phyloP scores from a whole-genome alignment of 1,140 invertebrate species.

The Venustaconcha ellipsiformis region DNA sequence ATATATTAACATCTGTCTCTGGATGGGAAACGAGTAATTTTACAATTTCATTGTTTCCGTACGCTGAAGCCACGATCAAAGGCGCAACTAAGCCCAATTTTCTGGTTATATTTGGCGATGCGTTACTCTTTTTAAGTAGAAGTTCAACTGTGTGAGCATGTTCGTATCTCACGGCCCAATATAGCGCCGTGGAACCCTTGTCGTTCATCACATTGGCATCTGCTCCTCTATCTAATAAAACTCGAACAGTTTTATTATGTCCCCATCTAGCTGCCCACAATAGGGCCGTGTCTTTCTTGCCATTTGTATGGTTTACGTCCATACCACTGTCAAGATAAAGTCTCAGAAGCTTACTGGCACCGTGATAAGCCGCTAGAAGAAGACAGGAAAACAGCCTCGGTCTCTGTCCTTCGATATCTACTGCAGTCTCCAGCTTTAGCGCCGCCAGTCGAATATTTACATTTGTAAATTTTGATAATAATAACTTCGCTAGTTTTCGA shows the following conservation, averaged over 20 bases:
- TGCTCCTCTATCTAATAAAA: conserved; percentile 42
- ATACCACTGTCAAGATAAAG: conserved; percentile 47
- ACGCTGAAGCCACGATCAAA: conserved; percentile 56
- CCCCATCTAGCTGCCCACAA: conserved; percentile 62
- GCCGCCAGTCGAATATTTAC: conserved; percentile 23
- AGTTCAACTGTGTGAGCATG: conserved; percentile 47
- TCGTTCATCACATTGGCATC: conserved; percentile 59
- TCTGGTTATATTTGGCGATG: conserved; percentile 51
- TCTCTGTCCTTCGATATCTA: conserved; percentile 60
- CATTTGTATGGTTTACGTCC: conserved; percentile 53
- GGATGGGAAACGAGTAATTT: conserved; percentile 44
- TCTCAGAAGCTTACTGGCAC: conserved; percentile 49
- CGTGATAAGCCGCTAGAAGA: conserved; percentile 57
- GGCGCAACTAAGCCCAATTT: conserved; percentile 61
- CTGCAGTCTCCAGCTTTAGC: conserved; percentile 51
- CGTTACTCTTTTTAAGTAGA: conserved; percentile 48
- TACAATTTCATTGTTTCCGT: conserved; percentile 53
- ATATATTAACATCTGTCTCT: conserved; percentile 53
- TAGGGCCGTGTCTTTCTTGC: conserved; percentile 61
- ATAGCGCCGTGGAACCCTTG: conserved; percentile 65
- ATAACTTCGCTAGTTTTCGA: conserved; percentile 37
- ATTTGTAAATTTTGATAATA: conserved; percentile 38
- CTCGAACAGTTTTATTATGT: conserved; percentile 38
- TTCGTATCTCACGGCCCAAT: conserved; percentile 64
- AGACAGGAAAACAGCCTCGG: conserved; percentile 57